Evolutionary conservation across 1,140 invertebrate genomes (phyloP).

Genomic region (Zaprionus nigranus): DNA sequence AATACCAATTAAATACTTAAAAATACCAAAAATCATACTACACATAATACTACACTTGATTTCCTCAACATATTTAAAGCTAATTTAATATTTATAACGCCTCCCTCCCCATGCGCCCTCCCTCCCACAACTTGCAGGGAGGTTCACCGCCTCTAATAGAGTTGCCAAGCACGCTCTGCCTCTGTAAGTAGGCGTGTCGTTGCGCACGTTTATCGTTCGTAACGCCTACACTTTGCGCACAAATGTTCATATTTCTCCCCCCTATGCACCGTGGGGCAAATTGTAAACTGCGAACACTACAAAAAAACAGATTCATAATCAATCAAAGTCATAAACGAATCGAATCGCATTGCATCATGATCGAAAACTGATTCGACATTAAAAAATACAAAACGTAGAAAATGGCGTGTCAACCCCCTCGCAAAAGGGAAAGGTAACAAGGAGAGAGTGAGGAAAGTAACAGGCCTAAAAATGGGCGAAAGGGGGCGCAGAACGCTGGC

Average conservation of each 20-base stretch:
- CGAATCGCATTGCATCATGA: slow-evolving; percentile 52
- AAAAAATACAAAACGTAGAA: slow-evolving; percentile 38
- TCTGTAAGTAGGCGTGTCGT: slow-evolving; percentile 22
- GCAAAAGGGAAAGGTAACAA: neutral
- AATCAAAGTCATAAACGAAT: slow-evolving; percentile 83
- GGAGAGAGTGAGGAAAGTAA: slow-evolving; percentile 5
- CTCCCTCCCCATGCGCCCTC: neutral
- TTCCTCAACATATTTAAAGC: slow-evolving; percentile 4
- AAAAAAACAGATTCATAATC: slow-evolving; percentile 74
- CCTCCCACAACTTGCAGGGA: neutral
- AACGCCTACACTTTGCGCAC: slow-evolving; percentile 68
- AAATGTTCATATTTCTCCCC: slow-evolving; percentile 68
- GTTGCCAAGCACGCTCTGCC: neutral
- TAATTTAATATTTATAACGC: slow-evolving; percentile 5
- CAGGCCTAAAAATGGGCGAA: slow-evolving; percentile 52
- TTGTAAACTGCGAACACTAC: slow-evolving; percentile 31
- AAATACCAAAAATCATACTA: neutral
- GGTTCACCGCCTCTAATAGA: slow-evolving; percentile 21
- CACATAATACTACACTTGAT: neutral
- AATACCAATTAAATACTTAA: neutral
- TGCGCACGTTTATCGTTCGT: slow-evolving; percentile 37
- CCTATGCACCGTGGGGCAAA: neutral
- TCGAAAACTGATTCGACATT: slow-evolving; percentile 48
- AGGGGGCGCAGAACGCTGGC: neutral
- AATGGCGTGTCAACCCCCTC: slow-evolving; percentile 62